Conservation (phyloP, 2,113 vertebrate genomes). For the Willisornis vidua region DNA sequence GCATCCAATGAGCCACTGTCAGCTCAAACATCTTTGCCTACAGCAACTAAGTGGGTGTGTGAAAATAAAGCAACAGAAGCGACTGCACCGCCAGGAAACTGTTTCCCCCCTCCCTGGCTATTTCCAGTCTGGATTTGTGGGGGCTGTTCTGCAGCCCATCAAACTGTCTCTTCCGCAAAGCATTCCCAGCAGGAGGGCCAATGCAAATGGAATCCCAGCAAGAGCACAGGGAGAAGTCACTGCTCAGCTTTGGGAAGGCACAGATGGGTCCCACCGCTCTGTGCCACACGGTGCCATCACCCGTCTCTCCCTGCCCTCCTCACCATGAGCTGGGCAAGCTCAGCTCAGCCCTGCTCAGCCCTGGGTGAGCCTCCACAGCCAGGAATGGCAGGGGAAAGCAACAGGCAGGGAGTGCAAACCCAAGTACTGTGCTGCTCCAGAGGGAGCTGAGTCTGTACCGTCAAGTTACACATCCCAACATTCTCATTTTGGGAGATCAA, state of each 20-base stretch:
- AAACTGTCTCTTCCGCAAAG: background rate
- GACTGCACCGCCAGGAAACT: background rate
- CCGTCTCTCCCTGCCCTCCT: background rate
- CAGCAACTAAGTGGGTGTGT: background rate
- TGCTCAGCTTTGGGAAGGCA: background rate
- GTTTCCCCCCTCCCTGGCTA: background rate
- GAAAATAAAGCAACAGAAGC: background rate
- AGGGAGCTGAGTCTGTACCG: background rate
- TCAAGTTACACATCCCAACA: background rate
- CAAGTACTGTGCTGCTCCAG: background rate
- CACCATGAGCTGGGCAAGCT: background rate
- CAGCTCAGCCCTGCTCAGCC: background rate
- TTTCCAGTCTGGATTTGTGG: background rate
- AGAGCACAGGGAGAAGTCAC: background rate
- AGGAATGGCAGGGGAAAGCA: background rate
- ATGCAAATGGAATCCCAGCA: background rate
- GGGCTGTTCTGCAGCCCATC: background rate
- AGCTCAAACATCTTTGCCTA: conserved; percentile 7
- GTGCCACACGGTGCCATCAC: fast-evolving
- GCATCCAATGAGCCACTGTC: background rate
- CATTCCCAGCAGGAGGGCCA: background rate
- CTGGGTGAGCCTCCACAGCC: background rate
- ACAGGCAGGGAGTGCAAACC: background rate
- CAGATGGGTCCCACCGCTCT: fast-evolving
- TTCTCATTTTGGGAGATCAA: background rate